Percentiles rank a stretch among this genome's conserved stretches.
Conservation (phyloP, 2,113 vertebrate genomes). For the Nicator chloris region DNA sequence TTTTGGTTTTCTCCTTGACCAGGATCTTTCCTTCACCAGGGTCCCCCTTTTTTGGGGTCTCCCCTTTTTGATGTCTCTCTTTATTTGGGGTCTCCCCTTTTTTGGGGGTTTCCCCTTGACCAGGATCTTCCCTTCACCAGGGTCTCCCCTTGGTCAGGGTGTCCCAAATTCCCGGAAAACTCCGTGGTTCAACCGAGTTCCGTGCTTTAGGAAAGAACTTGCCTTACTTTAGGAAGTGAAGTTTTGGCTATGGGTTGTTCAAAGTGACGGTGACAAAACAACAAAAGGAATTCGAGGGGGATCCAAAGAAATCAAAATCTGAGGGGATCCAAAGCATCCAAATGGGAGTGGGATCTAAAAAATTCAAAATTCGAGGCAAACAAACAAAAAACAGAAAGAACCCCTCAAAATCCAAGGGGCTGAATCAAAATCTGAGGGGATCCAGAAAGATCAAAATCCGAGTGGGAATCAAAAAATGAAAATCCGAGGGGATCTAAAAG, state of each 20-base stretch:
- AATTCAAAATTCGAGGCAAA: background rate
- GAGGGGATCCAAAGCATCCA: no score
- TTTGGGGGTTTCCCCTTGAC: background rate
- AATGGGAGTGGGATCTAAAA: background rate
- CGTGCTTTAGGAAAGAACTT: background rate
- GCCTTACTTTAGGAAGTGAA: accelerated
- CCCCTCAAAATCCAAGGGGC: background rate
- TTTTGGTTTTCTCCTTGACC: background rate
- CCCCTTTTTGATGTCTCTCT: background rate
- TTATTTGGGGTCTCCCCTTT: background rate
- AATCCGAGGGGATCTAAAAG: background rate
- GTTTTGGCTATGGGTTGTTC: background rate
- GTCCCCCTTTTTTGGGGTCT: no score
- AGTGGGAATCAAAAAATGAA: background rate
- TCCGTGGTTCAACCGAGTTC: background rate
- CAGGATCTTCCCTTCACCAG: background rate
- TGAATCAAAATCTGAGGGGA: background rate
- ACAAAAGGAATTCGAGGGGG: background rate
- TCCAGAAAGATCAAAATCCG: background rate
- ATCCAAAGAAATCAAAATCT: background rate
- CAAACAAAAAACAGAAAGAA: background rate
- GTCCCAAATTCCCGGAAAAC: background rate
- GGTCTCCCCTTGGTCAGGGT: background rate
- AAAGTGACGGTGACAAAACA: accelerated
- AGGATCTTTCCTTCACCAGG: no score